These are phyloP conservation scores for Mormyrus lacerda DNA, from an alignment of 2,113 vertebrate genomes.

Conservation along the genomic window DNA sequence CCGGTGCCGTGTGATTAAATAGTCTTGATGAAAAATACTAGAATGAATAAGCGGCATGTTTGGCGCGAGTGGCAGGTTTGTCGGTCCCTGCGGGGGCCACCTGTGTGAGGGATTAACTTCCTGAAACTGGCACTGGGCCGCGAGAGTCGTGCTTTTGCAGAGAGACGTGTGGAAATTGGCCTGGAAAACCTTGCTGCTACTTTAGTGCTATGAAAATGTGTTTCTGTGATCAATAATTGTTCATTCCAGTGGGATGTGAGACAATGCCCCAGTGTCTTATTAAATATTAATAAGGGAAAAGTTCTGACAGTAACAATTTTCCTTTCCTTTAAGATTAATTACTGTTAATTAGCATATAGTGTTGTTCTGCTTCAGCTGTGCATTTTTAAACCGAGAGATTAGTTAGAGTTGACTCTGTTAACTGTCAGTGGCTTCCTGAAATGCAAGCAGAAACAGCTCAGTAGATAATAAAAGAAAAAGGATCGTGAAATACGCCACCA, in stretches of 20 bases:
- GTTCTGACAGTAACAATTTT: constrained; percentile 32
- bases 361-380: constrained; percentile 29
- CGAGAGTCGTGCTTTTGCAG: constrained; percentile 17
- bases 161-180: constrained; percentile 27
- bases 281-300: constrained; percentile 19
- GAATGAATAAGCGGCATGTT: neutral
- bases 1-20: neutral
- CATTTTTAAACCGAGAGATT: constrained; percentile 35
- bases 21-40: neutral
- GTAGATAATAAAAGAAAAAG: neutral
- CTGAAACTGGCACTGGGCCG: constrained; percentile 32
- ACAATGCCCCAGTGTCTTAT: constrained; percentile 24
- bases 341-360: constrained; percentile 28
- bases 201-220: constrained; percentile 40
- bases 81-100: neutral
- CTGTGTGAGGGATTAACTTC: constrained; percentile 32
- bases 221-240: constrained; percentile 41
- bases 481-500: neutral
- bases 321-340: constrained; percentile 45
- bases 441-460: neutral
- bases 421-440: neutral
- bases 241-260: constrained; percentile 25
- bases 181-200: constrained; percentile 18
- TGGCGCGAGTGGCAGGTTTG: neutral
- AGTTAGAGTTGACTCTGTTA: neutral